Evolutionary conservation across 2,113 vertebrate genomes (phyloP), one percentile per base, ranked within the genome.

Genomic region (Prolemur simus): DNA sequence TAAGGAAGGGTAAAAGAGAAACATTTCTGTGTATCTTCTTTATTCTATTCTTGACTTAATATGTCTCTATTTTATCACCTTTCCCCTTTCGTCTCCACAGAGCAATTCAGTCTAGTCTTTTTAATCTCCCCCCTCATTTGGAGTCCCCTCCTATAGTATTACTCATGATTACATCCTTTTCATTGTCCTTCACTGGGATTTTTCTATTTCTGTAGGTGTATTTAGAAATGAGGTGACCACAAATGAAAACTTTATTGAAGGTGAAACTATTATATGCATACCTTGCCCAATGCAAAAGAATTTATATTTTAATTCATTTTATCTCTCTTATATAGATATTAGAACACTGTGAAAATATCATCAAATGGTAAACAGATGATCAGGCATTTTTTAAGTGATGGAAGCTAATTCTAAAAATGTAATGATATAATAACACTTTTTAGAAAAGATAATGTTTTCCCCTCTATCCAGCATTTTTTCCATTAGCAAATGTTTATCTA

Each of bases 21-120:
- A 4, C 86, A 56, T 58, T 93, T 83, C 69, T 42, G 17, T 76
- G 6, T 68, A 47, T 87, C 78, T 83, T 8, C 47, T 76, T 97
- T 94, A 74, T 87, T 91, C 69, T 88, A 10, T 89, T 84, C 73
- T 85, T 91, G 52, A 69, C 89, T 97, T 92, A 96, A 74, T 78
- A 89, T 89, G 78, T 63, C 77, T 93, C 42, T 81, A 10, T 89
- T 77, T 89, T 94, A 96, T 77, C 76, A 96, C 39, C 64, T 52
- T 95, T 89, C 82, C 39, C 37, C 69, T 54, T 94, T 88, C 14
- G 20, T 87, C 42, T 95, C 56, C 27, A 81, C 56, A 29, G 58
- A 71, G 64, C 23, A 94, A 92, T 95, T 95, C 86, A 77, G 34
- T 47, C 77, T 56, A 14, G 14, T 56, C 45, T 87, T 85, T 96